These are phyloP conservation scores for Catostomus latipinnis DNA, from an alignment of 2,797 vertebrate genomes.

Conservation along the genomic window DNA sequence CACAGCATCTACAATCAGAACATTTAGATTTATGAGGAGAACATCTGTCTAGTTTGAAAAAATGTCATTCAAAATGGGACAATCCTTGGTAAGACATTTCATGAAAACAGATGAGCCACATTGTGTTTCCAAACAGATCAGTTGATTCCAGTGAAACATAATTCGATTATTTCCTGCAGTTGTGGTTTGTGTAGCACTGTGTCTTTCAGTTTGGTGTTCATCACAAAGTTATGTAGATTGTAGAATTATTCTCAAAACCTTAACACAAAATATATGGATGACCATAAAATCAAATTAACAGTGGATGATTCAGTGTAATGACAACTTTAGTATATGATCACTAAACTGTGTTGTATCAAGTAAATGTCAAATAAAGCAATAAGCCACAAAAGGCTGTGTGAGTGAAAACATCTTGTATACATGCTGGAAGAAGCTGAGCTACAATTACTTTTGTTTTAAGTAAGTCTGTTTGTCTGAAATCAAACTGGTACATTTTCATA, in stretches of 20 bases:
- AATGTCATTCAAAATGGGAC: not conserved
- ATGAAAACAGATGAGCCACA: not conserved
- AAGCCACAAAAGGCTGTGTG: no score
- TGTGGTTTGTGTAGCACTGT: not conserved
- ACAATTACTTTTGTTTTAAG: no score
- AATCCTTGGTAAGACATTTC: not conserved
- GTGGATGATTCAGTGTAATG: not conserved
- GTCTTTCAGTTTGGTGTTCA: not conserved
- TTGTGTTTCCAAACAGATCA: not conserved
- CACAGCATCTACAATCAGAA: not conserved
- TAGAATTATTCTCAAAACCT: not conserved
- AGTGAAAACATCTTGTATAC: no score
- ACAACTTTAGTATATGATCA: not conserved
- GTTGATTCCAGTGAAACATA: not conserved
- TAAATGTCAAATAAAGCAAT: not conserved
- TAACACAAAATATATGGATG: not conserved
- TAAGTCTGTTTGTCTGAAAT: no score
- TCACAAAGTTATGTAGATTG: not conserved
- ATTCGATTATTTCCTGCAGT: not conserved
- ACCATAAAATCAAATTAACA: not conserved
- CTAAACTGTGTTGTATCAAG: not conserved
- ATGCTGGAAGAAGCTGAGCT: no score
- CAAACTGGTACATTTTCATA: no score
- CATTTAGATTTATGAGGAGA: not conserved
- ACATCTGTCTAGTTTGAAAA: not conserved